phyloP scores from a whole-genome alignment of 1,140 invertebrate species.

The Triops cancriformis region DNA sequence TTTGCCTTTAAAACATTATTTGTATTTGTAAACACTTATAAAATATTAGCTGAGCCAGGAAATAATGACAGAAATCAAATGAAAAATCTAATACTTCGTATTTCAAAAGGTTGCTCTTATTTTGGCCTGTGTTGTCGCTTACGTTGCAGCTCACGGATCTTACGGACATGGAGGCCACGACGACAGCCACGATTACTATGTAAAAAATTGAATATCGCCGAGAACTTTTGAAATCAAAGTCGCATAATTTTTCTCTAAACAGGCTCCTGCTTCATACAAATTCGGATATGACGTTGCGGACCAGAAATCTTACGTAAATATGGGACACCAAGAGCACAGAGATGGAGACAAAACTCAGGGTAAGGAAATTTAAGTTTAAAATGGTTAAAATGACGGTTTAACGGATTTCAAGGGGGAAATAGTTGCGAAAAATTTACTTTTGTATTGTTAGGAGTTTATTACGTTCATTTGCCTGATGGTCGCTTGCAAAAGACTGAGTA shows the following conservation, averaged over 20 bases:
- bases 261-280: constrained; percentile 29
- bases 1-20: no score
- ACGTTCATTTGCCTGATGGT: constrained; percentile 33
- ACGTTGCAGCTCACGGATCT: background rate
- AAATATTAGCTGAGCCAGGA: background rate
- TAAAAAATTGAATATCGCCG: background rate
- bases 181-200: background rate
- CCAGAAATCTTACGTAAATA: constrained; percentile 29
- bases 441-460: constrained; percentile 21
- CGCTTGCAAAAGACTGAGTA: constrained; percentile 32
- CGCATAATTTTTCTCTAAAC: background rate
- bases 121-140: background rate
- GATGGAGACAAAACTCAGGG: constrained; percentile 32
- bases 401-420: background rate
- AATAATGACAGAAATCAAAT: no score
- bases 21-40: no score
- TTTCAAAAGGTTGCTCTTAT: background rate
- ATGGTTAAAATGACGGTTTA: background rate
- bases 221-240: background rate
- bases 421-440: background rate
- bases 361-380: constrained; percentile 23
- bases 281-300: constrained; percentile 33
- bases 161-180: background rate
- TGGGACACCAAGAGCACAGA: constrained; percentile 32
- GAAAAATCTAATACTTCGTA: background rate